These are phyloP conservation scores for Adelosebastes latens DNA, from an alignment of 2,797 vertebrate species.

Conservation along the genomic window DNA sequence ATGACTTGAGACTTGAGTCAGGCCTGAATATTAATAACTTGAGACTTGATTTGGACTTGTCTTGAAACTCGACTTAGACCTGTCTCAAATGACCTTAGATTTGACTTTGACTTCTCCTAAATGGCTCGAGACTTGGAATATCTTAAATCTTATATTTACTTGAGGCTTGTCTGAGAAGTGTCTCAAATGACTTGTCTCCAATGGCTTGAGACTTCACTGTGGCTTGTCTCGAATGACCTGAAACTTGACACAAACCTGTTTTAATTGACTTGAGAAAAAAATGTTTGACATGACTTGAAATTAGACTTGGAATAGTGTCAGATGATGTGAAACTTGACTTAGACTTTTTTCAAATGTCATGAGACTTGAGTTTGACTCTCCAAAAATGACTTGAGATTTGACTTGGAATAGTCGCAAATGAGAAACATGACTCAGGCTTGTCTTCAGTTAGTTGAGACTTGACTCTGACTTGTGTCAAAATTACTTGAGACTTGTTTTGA, in stretches of 20 bases:
- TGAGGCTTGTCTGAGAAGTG: background rate
- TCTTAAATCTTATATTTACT: too few species aligned
- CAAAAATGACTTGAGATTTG: too few species aligned
- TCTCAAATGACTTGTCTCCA: background rate
- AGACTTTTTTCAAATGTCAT: background rate
- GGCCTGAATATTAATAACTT: background rate
- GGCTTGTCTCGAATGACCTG: too few species aligned
- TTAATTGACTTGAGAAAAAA: background rate
- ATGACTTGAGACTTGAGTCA: background rate
- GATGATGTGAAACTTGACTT: background rate
- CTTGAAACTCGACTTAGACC: too few species aligned
- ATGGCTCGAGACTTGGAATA: too few species aligned
- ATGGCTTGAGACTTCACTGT: background rate
- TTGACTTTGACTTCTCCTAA: too few species aligned
- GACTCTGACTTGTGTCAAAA: too few species aligned
- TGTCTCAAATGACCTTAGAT: too few species aligned
- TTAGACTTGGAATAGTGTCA: background rate
- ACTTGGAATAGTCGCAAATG: background rate
- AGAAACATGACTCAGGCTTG: background rate
- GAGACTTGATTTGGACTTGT: background rate
- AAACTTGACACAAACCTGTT: background rate
- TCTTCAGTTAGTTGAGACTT: background rate
- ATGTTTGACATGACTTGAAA: background rate
- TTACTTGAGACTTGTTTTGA: too few species aligned
- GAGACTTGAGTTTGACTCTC: too few species aligned